Evolutionary conservation across 2,888 invertebrate genomes (phyloP).

Genomic region (Leucozona laternaria): DNA sequence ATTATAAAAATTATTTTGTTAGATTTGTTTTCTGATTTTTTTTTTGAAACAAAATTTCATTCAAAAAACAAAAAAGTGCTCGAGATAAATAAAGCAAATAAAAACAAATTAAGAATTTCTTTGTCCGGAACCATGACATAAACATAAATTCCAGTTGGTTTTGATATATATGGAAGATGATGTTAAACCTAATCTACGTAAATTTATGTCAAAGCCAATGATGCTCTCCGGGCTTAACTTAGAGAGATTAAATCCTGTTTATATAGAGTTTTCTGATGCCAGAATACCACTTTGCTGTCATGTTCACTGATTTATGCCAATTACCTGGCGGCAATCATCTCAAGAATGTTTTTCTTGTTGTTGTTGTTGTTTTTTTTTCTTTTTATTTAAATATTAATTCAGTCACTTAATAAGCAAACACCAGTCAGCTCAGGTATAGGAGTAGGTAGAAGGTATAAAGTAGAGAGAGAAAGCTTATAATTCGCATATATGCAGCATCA

Average conservation of each 20-base stretch:
- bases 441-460: background rate
- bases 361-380: slow-evolving; percentile 32
- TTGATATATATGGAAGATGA: slow-evolving; percentile 22
- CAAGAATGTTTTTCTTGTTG: slow-evolving; percentile 69
- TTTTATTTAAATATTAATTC: slow-evolving; percentile 64
- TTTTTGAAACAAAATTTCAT: too few relatives aligned
- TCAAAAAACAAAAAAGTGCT: background rate
- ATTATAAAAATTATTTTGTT: too few relatives aligned
- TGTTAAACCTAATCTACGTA: slow-evolving; percentile 39
- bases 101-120: background rate
- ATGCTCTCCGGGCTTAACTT: slow-evolving; percentile 37
- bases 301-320: slow-evolving; percentile 78
- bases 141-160: slow-evolving; percentile 11
- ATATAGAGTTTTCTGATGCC: slow-evolving; percentile 31
- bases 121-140: slow-evolving; percentile 1
- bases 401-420: slow-evolving; percentile 57
- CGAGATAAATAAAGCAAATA: background rate
- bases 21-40: too few relatives aligned
- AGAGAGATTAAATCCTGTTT: slow-evolving; percentile 60
- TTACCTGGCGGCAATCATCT: slow-evolving; percentile 79
- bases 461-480: background rate
- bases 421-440: background rate
- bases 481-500: background rate
- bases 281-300: slow-evolving; percentile 65
- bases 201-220: slow-evolving; percentile 30